Percentiles rank a stretch among this genome's conserved stretches.
Conservation (phyloP, 1,140 invertebrate species). For the Anagrus nilaparvatae region DNA sequence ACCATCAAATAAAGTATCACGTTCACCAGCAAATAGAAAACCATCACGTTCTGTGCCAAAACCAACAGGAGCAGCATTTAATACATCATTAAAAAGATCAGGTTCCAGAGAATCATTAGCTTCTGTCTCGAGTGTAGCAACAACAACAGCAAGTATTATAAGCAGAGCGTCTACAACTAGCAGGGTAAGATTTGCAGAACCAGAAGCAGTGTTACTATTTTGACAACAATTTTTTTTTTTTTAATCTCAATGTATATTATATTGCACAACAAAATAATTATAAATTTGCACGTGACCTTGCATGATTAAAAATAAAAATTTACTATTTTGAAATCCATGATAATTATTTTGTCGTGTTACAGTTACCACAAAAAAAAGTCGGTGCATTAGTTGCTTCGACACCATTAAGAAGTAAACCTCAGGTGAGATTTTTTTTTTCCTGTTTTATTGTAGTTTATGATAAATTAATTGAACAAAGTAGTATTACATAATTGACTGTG, state of each 20-base stretch:
- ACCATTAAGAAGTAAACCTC: constrained; percentile 33
- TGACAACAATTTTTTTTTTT: background rate
- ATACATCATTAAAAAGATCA: constrained; percentile 52
- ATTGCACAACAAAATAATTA: background rate
- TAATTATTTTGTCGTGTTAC: constrained; percentile 28
- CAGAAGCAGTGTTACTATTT: constrained; percentile 23
- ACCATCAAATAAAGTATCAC: constrained; percentile 74
- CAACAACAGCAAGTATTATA: constrained; percentile 42
- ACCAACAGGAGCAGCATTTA: constrained; percentile 43
- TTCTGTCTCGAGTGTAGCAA: constrained; percentile 63
- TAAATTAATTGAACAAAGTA: too few relatives aligned
- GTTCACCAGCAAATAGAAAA: constrained; percentile 66
- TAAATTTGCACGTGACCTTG: constrained; percentile 7
- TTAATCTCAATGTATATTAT: background rate
- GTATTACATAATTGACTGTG: too few relatives aligned
- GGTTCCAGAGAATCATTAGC: constrained; percentile 80
- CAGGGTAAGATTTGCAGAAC: constrained; percentile 56
- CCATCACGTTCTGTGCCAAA: constrained; percentile 52
- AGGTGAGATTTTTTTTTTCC: constrained; percentile 31
- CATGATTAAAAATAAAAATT: constrained; percentile 16
- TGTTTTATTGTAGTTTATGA: too few relatives aligned
- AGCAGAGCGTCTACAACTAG: constrained; percentile 31
- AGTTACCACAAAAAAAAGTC: constrained; percentile 36
- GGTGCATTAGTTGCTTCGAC: constrained; percentile 27
- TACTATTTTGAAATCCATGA: constrained; percentile 14